Evolutionary conservation across 2,797 vertebrate genomes (phyloP), one percentile per base, ranked within the genome.

Genomic region (Spinus pinus): DNA sequence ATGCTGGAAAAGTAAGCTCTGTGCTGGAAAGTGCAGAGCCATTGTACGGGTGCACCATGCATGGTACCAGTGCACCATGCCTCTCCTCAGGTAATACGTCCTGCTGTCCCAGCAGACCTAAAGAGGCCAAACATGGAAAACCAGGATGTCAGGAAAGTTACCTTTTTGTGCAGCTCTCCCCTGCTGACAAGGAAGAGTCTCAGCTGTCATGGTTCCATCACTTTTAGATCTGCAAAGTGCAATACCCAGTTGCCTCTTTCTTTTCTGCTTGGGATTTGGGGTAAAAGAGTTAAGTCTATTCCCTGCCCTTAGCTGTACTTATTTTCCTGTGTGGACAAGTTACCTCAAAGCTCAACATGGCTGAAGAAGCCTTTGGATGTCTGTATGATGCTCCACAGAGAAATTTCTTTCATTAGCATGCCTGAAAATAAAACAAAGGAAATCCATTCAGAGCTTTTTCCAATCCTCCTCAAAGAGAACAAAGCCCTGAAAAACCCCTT

Each of bases 361-460:
- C n/a, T 67, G 35, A 88, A 47, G 75, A 81, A 91, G 53, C 30
- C 35, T 88, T 74, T 69, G 72, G 19, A 65, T 74, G 31, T 78
- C 72, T 14, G 4, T 39, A 10, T 50, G 57, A 86, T 33, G 44
- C 33, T 86, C n/a, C 44, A 42, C 27, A 58, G 60, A 81, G 25
- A 72, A 80, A 75, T 81, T 90, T 61, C n/a, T 93, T 94, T 90
- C 75, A 72, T 91, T 93, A 88, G 15, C n/a, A 72, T 82, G 50
- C 71, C n/a, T 91, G 81, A 81, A 96, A 95, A 70, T 64, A 86
- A 96, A 96, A 74, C 82, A 90, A 94, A 96, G 69, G 66, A 93
- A 96, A 94, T 93, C 87, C 69, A 65, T 37, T 28, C 58, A 86
- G 87, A 88, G 80, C 77, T 93, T 83, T 65, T 14, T 13, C 20